These are phyloP conservation scores for Tragelaphus buxtoni DNA, from an alignment of 2,113 vertebrate species.

Conservation along the genomic window DNA sequence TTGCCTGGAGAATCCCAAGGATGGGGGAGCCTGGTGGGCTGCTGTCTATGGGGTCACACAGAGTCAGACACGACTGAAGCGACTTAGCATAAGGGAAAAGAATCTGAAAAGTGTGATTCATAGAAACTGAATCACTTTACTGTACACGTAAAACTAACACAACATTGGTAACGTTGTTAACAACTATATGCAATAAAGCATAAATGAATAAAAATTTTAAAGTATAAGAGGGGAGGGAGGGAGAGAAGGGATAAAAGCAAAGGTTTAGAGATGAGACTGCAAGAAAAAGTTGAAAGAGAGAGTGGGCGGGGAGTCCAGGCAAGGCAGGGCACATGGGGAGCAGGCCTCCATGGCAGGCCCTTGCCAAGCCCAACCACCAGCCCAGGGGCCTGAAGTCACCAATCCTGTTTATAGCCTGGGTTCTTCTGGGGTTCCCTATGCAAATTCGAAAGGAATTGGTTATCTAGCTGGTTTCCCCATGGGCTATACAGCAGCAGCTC, in stretches of 20 bases:
- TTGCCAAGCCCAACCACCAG: not conserved
- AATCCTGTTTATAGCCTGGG: slow-evolving; percentile 97
- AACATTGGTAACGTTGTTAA: not conserved
- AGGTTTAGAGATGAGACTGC: not conserved
- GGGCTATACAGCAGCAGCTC: slow-evolving; percentile 92
- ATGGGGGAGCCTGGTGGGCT: too few species aligned
- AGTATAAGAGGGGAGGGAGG: not conserved
- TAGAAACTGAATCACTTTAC: not conserved
- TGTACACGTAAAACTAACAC: not conserved
- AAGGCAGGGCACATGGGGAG: not conserved
- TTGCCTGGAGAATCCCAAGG: too few species aligned
- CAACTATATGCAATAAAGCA: not conserved
- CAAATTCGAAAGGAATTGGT: slow-evolving; percentile 95
- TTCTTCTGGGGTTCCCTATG: slow-evolving; percentile 94
- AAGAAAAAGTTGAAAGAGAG: not conserved
- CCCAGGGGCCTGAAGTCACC: slow-evolving; percentile 81
- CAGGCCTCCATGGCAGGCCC: not conserved
- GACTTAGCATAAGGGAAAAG: not conserved
- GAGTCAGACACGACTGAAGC: too few species aligned
- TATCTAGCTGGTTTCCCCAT: slow-evolving; percentile 94
- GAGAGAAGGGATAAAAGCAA: not conserved
- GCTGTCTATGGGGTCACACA: too few species aligned
- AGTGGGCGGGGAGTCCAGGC: not conserved
- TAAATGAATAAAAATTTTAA: not conserved
- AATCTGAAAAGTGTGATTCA: not conserved